These are phyloP conservation scores for Camarhynchus parvulus DNA, from an alignment of 2,113 vertebrate species.

Conservation along the genomic window DNA sequence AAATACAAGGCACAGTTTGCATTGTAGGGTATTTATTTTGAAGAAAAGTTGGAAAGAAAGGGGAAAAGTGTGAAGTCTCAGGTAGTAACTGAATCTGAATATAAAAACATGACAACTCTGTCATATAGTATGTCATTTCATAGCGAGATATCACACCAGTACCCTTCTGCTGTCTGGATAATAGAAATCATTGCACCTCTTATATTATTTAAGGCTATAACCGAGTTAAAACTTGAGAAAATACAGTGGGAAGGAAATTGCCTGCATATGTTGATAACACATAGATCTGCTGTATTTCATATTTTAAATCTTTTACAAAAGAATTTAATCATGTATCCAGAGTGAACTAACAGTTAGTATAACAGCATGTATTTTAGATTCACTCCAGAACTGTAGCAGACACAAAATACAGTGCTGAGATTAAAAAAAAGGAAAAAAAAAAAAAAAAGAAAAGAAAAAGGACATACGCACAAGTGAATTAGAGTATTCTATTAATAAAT, in stretches of 20 bases:
- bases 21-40: not conserved
- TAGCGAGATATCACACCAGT: not conserved
- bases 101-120: not conserved
- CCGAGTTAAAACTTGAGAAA: constrained; percentile 8
- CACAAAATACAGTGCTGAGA: not conserved
- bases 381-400: not conserved
- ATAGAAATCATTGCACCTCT: constrained; percentile 14
- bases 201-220: constrained; percentile 38
- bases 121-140: not conserved
- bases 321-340: not conserved
- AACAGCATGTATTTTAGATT: not conserved
- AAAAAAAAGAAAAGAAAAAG: no score
- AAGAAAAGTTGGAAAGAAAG: not conserved
- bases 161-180: constrained; percentile 52
- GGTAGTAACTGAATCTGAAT: constrained; percentile 2
- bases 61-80: not conserved
- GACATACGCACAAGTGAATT: not conserved
- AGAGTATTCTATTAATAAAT: not conserved
- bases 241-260: constrained; percentile 21
- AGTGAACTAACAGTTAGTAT: not conserved
- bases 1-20: not conserved
- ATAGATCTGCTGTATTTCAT: not conserved
- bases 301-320: constrained; percentile 34
- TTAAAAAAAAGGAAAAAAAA: not conserved
- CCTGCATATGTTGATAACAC: constrained; percentile 34